Conservation (phyloP, 2,113 vertebrate species). For the Gasterosteus nipponicus region DNA sequence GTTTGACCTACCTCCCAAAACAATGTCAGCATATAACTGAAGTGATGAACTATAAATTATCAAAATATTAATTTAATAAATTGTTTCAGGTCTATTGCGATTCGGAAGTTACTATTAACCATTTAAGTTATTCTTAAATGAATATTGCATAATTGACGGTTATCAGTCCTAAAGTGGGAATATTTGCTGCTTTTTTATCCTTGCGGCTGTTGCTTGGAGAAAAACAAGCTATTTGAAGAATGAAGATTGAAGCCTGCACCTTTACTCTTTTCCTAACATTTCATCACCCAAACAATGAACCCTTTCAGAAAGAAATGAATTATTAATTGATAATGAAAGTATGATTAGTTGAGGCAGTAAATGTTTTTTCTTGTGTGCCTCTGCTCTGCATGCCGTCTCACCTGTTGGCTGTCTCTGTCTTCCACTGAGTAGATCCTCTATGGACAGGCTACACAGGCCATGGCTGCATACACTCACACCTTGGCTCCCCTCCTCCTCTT, state of each 20-base stretch:
- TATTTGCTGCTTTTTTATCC: neutral
- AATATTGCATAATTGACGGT: neutral
- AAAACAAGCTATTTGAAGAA: neutral
- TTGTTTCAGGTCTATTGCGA: neutral
- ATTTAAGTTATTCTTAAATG: neutral
- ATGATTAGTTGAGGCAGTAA: neutral
- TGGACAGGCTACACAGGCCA: constrained; percentile 52
- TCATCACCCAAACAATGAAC: neutral
- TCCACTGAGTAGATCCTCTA: constrained; percentile 53
- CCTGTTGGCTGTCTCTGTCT: constrained; percentile 62
- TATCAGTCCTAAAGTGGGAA: neutral
- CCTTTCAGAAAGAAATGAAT: neutral
- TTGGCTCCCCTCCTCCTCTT: constrained; percentile 46
- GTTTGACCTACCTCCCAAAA: neutral
- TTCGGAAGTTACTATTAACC: neutral
- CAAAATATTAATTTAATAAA: neutral
- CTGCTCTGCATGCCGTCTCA: constrained; percentile 24
- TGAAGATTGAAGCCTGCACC: neutral
- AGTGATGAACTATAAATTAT: neutral
- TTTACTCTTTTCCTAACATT: neutral
- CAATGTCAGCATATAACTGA: neutral
- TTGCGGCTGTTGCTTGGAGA: neutral
- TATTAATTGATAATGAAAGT: neutral
- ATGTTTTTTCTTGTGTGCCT: neutral
- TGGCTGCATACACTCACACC: constrained; percentile 60